Base-by-base conservation (phyloP, 1,140 invertebrate genomes). In the Lordiphosa clarofinis region DNA sequence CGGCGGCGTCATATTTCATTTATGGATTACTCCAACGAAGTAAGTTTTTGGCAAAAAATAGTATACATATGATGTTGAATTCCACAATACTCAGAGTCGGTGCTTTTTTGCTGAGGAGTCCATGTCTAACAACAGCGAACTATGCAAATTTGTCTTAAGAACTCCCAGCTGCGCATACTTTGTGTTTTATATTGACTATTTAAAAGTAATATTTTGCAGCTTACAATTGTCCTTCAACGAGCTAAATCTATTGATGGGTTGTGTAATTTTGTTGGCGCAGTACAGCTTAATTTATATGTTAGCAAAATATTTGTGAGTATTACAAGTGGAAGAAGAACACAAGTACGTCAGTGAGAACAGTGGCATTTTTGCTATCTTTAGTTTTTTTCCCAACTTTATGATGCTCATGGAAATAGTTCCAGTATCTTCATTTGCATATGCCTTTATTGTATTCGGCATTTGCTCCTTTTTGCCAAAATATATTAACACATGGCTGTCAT, bases 271-370 rank as follows among this genome's bases (percentile, higher is more conserved):
- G 11, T 0, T 19, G 3, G 9, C 31, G 5, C 28, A 12, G 4
- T 48, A 13, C 12, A 2, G 11, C 3, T 3, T 48, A 4, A 35
- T 48, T 13, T 48, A 48, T 12, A 36, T 48, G 46, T 6, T 36
- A 13, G 31, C 13, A 2, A 48, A 36, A 35, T 48, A 48, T 12
- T 48, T 35, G 46, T 48, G 31, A 48, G 46, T 48, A 48, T 6
- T 15, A 15, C 15, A n/a, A n/a, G n/a, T n/a, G n/a, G n/a, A n/a
- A n/a, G n/a, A 9, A 42, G 39, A 19, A 4, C 4, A 13, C 12
- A 39, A n/a, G 21, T 2, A 21, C 21, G 4, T 21, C 21, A 21
- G 21, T 13, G 11, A 15, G 15, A 3, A 4, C 9, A 9, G 15
- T 44, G 7, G 1, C 15, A 9, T 44, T 19, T 44, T 10, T 44